phyloP scores from a whole-genome alignment of 2,113 vertebrate genomes.

The Myiagra hebetior region DNA sequence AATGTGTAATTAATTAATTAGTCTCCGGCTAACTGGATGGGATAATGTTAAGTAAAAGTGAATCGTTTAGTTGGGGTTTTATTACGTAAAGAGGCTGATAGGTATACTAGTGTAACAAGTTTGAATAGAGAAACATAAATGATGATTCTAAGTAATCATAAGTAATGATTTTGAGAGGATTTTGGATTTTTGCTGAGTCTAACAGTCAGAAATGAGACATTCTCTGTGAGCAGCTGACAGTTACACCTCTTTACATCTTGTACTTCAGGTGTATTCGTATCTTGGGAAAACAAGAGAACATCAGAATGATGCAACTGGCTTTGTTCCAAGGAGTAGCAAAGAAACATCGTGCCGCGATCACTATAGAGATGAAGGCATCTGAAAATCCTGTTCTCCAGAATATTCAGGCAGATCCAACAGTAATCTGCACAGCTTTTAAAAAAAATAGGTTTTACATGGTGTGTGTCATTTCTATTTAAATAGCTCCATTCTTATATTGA shows the following conservation, averaged over 20 bases:
- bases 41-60: neutral
- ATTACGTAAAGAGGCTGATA: rapidly evolving
- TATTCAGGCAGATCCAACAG: conserved; percentile 86
- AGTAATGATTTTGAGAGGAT: neutral
- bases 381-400: conserved; percentile 94
- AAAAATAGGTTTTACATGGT: conserved; percentile 99
- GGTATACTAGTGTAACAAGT: neutral
- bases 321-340: conserved; percentile 94
- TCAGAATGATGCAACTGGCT: conserved; percentile 89
- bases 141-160: neutral
- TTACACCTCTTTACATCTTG: neutral
- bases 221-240: neutral
- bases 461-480: neutral
- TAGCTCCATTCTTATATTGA: neutral
- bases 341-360: conserved; percentile 84
- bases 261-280: conserved; percentile 90
- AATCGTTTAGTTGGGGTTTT: neutral
- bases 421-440: conserved; percentile 96
- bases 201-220: neutral
- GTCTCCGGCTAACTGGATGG: neutral
- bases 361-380: conserved; percentile 97
- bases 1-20: neutral
- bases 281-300: conserved; percentile 96
- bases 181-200: neutral
- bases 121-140: neutral